Evolutionary conservation across 2,888 invertebrate genomes (phyloP), one percentile per base, ranked within the genome.

Genomic region (Nasonia oneida): DNA sequence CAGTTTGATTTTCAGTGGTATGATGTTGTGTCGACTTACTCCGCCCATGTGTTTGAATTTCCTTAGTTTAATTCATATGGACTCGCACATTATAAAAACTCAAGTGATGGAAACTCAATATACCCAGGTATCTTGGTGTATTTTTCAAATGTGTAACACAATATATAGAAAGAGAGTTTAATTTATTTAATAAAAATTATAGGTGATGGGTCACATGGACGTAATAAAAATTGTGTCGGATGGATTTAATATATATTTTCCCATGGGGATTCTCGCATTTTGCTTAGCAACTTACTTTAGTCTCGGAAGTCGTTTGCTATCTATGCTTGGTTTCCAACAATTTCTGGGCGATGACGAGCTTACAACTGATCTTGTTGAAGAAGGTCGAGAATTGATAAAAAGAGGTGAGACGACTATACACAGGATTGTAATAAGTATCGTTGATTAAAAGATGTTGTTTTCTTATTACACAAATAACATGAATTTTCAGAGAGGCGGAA

Each of bases 201-300:
- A 97, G 97, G 96, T 99, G 90, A 99, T 99, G 99, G 99, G 99
- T 0, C 99, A 99, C 93, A 98, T 99, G 98, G 99, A 99, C 93
- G 98, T 99, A 0, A 96, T 99, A 83, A 97, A 97, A 47, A 98
- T 99, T 87, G 97, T 99, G 89, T 97, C 99, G 0, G 97, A 99
- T 93, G 99, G 99, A 12, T 99, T 99, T 94, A 99, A 99, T 94
- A 97, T 99, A 83, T 99, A 99, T 94, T 99, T 99, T 94, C 99
- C 99, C 0, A 99, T 99, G 96, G 96, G 98, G 86, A 99, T 99
- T 92, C 95, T 99, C 85, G 95, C 97, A 70, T 96, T 99, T 89
- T 99, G 99, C 91, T 94, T 98, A 84, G 97, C 98, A 84, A 99
- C 99, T 0, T 98, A 98, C 95, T 97, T 98, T 92, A 98, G 98